Evolutionary conservation across 1,140 invertebrate species (phyloP).

Genomic region (Meloidogyne hapla): DNA sequence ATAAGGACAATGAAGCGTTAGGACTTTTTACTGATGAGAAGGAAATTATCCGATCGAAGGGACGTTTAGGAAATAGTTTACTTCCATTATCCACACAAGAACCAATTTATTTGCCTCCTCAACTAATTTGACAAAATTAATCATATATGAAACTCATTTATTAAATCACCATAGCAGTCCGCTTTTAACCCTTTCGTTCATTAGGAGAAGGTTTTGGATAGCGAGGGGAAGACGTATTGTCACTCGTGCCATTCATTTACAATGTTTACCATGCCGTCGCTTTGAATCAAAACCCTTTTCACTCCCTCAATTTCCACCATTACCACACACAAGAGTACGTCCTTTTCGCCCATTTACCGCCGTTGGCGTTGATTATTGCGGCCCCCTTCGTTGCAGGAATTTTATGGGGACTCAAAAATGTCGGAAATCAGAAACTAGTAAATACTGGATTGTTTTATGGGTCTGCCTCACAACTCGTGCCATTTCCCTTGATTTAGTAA

Average conservation of each 20-base stretch:
- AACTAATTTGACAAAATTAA: not conserved
- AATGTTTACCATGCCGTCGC: not conserved
- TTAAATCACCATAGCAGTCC: not conserved
- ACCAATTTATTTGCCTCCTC: not conserved
- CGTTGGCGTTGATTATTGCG: not conserved
- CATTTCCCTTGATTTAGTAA: not conserved
- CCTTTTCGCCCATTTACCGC: not conserved
- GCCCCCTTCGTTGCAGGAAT: not conserved
- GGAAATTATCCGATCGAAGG: not conserved
- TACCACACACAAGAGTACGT: not conserved
- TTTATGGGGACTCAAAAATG: not conserved
- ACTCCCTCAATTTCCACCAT: not conserved
- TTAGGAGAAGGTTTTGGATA: not conserved
- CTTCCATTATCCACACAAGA: not conserved
- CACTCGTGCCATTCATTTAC: not conserved
- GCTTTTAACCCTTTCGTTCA: not conserved
- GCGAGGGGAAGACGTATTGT: not conserved
- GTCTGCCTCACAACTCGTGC: not conserved
- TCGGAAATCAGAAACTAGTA: not conserved
- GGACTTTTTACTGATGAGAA: not conserved
- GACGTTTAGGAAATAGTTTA: not conserved
- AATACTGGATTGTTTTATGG: not conserved
- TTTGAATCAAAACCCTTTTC: not conserved
- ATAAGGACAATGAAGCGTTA: not conserved
- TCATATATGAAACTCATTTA: constrained; percentile 7